A percentile compares a stretch with the other conserved stretches of the same genome.
phyloP scores from a whole-genome alignment of 1,140 invertebrate species.

The Planococcus citri region DNA sequence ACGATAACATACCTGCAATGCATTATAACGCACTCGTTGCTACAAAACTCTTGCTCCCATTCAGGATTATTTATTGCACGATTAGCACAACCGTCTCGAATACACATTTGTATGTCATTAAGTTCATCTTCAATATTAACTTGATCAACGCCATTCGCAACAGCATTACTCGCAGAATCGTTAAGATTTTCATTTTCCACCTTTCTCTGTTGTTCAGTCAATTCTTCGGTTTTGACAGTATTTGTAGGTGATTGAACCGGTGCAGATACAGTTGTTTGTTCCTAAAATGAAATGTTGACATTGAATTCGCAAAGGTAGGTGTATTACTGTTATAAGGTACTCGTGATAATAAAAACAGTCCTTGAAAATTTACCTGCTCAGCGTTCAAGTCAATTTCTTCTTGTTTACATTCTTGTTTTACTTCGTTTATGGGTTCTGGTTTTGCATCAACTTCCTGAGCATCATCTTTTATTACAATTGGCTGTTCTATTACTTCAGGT shows the following conservation, averaged over 20 bases:
- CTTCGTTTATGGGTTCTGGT: not conserved
- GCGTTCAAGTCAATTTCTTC: too few species aligned
- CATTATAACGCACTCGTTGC: conserved; percentile 91
- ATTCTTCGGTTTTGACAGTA: not conserved
- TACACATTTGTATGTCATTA: conserved; percentile 49
- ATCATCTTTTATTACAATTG: not conserved
- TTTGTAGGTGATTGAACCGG: not conserved
- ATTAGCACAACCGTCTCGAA: conserved; percentile 81
- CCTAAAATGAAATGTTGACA: not conserved
- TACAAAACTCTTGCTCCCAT: conserved; percentile 96
- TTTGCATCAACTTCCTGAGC: not conserved
- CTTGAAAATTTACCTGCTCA: not conserved
- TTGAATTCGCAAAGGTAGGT: too few species aligned
- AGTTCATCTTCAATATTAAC: not conserved
- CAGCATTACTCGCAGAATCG: not conserved
- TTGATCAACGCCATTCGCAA: not conserved
- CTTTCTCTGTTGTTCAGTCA: not conserved
- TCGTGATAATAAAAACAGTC: too few species aligned
- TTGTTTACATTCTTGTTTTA: not conserved
- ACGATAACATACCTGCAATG: conserved; percentile 62
- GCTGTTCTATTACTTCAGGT: not conserved
- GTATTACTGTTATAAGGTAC: too few species aligned
- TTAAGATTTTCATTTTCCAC: not conserved
- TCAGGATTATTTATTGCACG: conserved; percentile 79
- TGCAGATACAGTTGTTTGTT: not conserved